Conservation (phyloP, 2,113 vertebrate genomes). For the Syngnathus scovelli region DNA sequence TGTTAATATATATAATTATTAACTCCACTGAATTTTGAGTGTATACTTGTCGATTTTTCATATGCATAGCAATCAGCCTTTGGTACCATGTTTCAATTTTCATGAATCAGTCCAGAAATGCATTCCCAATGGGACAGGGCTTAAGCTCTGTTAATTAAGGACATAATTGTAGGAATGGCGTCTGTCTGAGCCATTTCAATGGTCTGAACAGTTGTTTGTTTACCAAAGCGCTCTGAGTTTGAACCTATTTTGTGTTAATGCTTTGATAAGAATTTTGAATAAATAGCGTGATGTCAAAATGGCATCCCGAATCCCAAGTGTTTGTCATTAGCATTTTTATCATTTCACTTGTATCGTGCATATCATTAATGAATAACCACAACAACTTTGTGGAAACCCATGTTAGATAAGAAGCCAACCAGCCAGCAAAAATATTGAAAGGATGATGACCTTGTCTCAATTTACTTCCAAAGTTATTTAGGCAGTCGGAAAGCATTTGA, state of each 20-base stretch:
- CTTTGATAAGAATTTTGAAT: background rate
- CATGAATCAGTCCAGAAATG: background rate
- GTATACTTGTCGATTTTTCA: background rate
- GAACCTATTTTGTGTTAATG: background rate
- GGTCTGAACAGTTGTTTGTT: background rate
- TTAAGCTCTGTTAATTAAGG: conserved; percentile 1
- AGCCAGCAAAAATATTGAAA: too few relatives aligned
- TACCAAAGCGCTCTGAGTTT: background rate
- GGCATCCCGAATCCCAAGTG: background rate
- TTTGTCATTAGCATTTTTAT: background rate
- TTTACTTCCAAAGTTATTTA: too few relatives aligned
- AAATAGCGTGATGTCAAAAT: background rate
- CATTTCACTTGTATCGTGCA: background rate
- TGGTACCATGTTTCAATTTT: background rate
- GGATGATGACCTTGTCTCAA: too few relatives aligned
- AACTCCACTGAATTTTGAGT: background rate
- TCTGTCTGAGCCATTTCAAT: background rate
- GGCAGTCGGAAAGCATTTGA: background rate
- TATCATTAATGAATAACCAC: background rate
- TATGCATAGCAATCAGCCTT: background rate
- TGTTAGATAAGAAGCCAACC: background rate
- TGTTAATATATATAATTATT: background rate
- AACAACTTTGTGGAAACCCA: background rate
- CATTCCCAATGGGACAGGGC: background rate
- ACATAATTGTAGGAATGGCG: background rate